These are phyloP conservation scores for Norana najaformis DNA, from an alignment of 2,888 invertebrate genomes.

Conservation along the genomic window DNA sequence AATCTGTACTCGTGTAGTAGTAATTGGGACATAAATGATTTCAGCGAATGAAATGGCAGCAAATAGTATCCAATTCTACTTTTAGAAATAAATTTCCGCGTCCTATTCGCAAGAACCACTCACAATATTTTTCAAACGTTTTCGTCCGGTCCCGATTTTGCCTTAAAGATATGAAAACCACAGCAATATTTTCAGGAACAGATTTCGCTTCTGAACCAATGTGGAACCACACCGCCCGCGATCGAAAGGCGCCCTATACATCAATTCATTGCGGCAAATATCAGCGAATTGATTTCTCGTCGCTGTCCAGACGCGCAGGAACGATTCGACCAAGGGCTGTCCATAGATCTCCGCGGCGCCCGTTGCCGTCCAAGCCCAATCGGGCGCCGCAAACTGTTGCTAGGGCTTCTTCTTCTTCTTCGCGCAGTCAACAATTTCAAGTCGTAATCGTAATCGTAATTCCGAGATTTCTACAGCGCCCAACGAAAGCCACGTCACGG, in stretches of 20 bases:
- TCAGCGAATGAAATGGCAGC: too few species aligned
- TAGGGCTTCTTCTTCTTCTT: neutral
- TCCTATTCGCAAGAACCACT: too few species aligned
- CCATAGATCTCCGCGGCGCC: neutral
- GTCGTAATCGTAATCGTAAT: too few species aligned
- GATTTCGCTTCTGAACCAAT: neutral
- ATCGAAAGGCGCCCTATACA: neutral
- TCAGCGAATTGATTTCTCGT: conserved; percentile 6
- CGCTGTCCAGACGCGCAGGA: neutral
- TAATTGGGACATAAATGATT: too few species aligned
- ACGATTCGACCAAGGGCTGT: neutral
- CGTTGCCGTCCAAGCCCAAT: neutral
- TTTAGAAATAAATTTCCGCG: too few species aligned
- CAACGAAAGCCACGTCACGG: too few species aligned
- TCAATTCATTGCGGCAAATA: conserved; percentile 13
- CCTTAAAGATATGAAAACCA: too few species aligned
- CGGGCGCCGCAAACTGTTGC: neutral
- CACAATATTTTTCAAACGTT: too few species aligned
- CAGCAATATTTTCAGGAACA: neutral
- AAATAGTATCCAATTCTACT: too few species aligned
- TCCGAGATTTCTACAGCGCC: too few species aligned
- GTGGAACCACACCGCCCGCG: neutral
- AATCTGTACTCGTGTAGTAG: too few species aligned
- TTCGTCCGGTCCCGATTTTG: too few species aligned
- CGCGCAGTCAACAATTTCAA: neutral